phyloP scores from a whole-genome alignment of 2,888 invertebrate genomes.

The Dolomedes plantarius region DNA sequence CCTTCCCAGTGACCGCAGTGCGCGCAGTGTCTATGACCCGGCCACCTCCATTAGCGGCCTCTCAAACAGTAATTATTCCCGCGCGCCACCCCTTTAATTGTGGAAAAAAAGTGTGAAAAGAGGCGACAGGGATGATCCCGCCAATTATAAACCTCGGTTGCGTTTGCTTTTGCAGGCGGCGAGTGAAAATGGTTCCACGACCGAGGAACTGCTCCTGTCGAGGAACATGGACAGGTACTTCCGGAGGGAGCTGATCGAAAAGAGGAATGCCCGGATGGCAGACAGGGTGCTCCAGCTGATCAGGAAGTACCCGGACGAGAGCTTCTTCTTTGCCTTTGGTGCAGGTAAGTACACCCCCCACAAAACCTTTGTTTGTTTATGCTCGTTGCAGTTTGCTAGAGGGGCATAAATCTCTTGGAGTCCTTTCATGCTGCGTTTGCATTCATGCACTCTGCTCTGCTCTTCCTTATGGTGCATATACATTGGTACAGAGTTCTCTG shows the following conservation, averaged over 20 bases:
- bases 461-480: too few species aligned
- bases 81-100: conserved; percentile 23
- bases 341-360: conserved; percentile 76
- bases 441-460: too few species aligned
- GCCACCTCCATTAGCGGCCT: not conserved
- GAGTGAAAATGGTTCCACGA: conserved; percentile 22
- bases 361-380: too few species aligned
- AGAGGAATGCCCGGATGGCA: conserved; percentile 79
- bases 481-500: too few species aligned
- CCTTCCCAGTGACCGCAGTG: too few species aligned
- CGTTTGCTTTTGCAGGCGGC: conserved; percentile 28
- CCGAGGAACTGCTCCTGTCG: conserved; percentile 73
- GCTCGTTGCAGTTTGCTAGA: too few species aligned
- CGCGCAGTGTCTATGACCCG: too few species aligned
- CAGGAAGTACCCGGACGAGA: conserved; percentile 77
- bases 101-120: not conserved
- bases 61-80: not conserved
- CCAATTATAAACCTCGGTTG: too few species aligned
- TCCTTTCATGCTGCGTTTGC: too few species aligned
- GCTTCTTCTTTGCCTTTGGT: conserved; percentile 80
- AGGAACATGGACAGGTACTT: conserved; percentile 79
- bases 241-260: conserved; percentile 79
- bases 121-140: too few species aligned
- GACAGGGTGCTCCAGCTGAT: conserved; percentile 78
- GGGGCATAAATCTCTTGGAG: too few species aligned